A percentile compares a stretch with the other conserved stretches of the same genome.
These are phyloP conservation scores for Hirudinaria manillensis DNA, from an alignment of 2,888 invertebrate genomes.

Conservation along the genomic window DNA sequence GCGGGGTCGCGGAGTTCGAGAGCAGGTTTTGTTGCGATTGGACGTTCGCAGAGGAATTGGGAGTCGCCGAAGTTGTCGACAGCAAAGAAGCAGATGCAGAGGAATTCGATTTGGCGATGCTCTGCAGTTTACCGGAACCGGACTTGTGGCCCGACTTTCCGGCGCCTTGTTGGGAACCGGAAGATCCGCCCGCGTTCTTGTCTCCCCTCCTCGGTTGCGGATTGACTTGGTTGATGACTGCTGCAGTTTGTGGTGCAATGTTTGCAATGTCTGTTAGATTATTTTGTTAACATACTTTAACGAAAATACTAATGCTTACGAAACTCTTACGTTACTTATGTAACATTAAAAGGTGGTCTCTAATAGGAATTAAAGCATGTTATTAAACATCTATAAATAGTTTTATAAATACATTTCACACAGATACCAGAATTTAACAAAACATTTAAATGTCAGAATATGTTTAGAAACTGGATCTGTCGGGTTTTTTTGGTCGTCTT, in stretches of 20 bases:
- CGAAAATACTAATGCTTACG: too few relatives aligned
- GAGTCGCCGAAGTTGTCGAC: neutral
- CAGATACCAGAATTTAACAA: too few relatives aligned
- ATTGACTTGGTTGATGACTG: slow-evolving; percentile 14
- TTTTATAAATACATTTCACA: too few relatives aligned
- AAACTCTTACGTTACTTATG: too few relatives aligned
- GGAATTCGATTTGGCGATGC: slow-evolving; percentile 21
- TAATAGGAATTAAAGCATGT: too few relatives aligned
- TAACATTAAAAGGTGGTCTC: too few relatives aligned
- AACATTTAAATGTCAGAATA: too few relatives aligned
- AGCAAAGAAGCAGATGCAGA: neutral
- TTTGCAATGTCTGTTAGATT: slow-evolving; percentile 34
- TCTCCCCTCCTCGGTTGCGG: slow-evolving; percentile 18
- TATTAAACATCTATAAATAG: too few relatives aligned
- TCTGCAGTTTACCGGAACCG: slow-evolving; percentile 18
- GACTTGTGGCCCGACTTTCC: slow-evolving; percentile 24
- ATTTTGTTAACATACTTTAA: neutral
- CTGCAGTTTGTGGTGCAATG: slow-evolving; percentile 36
- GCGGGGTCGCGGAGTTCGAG: neutral
- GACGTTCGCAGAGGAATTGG: neutral
- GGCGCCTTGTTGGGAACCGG: neutral
- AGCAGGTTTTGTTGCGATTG: neutral
- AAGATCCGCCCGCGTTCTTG: neutral
- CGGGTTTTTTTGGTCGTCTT: too few relatives aligned
- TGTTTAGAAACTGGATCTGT: too few relatives aligned